phyloP scores from a whole-genome alignment of 2,113 vertebrate species.

The Pseudois nayaur region DNA sequence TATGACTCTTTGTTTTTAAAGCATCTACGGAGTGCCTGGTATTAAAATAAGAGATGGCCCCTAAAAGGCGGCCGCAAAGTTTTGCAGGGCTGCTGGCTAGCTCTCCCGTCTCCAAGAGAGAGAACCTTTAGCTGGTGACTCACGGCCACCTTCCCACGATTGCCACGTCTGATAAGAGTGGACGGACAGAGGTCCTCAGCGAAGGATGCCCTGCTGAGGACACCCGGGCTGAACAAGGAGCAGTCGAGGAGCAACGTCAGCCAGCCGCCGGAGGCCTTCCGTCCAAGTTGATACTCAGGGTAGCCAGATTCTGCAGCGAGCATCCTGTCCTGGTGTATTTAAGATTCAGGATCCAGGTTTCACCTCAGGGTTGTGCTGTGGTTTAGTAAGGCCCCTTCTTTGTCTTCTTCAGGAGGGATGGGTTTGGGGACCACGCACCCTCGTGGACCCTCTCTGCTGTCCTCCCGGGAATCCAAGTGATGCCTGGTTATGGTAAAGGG shows the following conservation, averaged over 20 bases:
- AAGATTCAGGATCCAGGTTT: neutral
- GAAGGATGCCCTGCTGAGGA: neutral
- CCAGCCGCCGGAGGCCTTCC: too few species aligned
- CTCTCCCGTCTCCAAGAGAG: neutral
- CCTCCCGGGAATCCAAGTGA: neutral
- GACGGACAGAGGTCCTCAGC: neutral
- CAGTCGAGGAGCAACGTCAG: neutral
- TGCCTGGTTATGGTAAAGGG: neutral
- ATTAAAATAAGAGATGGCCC: neutral
- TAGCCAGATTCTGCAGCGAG: neutral
- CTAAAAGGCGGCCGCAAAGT: neutral
- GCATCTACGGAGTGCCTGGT: neutral
- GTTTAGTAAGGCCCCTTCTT: neutral
- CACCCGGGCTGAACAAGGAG: neutral
- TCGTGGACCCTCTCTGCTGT: neutral
- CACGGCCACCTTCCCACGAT: neutral
- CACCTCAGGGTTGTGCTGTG: neutral
- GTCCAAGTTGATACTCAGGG: accelerated
- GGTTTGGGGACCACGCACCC: neutral
- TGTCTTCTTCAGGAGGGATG: neutral
- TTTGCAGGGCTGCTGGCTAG: neutral
- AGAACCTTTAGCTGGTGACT: neutral
- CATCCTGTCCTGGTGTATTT: neutral
- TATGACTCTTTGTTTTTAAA: neutral
- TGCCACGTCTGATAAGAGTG: neutral